Conservation (phyloP, 2,888 invertebrate species). For the Incurvaria masculella region DNA sequence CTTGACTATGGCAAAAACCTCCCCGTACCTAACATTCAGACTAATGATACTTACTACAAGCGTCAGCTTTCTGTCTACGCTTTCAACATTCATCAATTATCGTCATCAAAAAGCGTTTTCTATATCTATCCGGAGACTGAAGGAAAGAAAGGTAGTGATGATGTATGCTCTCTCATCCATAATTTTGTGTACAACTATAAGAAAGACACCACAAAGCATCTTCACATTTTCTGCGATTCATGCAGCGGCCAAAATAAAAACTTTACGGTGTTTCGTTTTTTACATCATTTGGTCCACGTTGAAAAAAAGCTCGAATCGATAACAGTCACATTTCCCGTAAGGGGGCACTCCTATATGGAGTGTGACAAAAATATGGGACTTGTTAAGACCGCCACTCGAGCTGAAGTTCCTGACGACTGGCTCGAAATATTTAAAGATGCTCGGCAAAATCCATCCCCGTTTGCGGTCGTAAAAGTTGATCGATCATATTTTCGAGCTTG, state of each 20-base stretch:
- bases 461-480: no score
- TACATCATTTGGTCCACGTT: constrained; percentile 9
- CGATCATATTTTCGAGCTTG: no score
- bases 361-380: constrained; percentile 13
- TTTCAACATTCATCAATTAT: constrained; percentile 1
- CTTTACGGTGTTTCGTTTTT: constrained; percentile 7
- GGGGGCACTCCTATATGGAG: constrained; percentile 13
- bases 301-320: constrained; percentile 6
- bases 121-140: constrained; percentile 2
- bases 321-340: no score
- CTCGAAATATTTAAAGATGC: no score
- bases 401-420: no score
- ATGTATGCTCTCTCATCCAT: not conserved
- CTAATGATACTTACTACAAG: constrained; percentile 1
- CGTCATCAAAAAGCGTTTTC: not conserved
- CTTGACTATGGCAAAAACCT: not conserved
- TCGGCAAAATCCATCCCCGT: no score
- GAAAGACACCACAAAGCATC: no score
- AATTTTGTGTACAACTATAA: no score
- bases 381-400: no score
- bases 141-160: constrained; percentile 1
- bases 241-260: constrained; percentile 11
- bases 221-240: constrained; percentile 9
- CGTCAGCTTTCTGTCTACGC: constrained; percentile 4
- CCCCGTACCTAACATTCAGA: not conserved